Conservation (phyloP, 2,113 vertebrate species). For the Guaruba guarouba region DNA sequence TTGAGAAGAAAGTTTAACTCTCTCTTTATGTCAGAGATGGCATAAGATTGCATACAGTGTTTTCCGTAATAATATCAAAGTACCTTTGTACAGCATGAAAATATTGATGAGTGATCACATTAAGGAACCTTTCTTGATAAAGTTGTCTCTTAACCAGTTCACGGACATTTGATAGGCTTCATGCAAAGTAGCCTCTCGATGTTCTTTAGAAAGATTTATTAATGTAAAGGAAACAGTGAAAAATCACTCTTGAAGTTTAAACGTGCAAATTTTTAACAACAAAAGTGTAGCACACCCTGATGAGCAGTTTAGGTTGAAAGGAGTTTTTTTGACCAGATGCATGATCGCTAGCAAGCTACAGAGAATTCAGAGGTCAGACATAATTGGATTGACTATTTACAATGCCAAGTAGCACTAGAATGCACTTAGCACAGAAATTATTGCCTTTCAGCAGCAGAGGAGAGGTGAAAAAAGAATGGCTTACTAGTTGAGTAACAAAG, state of each 20-base stretch:
- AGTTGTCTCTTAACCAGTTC: constrained; percentile 29
- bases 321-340: constrained; percentile 6
- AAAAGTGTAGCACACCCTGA: constrained; percentile 8
- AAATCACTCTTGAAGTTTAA: constrained; percentile 31
- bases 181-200: constrained; percentile 38
- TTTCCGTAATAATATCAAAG: constrained; percentile 47
- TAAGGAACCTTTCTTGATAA: constrained; percentile 35
- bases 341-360: constrained; percentile 38
- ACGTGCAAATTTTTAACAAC: constrained; percentile 51
- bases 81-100: constrained; percentile 32
- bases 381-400: constrained; percentile 35
- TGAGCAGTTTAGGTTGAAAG: constrained; percentile 29
- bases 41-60: constrained; percentile 11
- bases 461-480: constrained; percentile 6
- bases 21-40: constrained; percentile 33
- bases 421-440: constrained; percentile 32
- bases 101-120: constrained; percentile 21
- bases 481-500: constrained; percentile 71
- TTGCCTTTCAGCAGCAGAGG: constrained; percentile 34
- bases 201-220: constrained; percentile 44
- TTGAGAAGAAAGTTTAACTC: constrained; percentile 54
- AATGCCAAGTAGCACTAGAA: constrained; percentile 6
- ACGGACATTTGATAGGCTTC: constrained; percentile 30
- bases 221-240: constrained; percentile 18
- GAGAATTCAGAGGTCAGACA: constrained; percentile 1